These are phyloP conservation scores for Acanthopagrus latus DNA, from an alignment of 2,797 vertebrate genomes.

Conservation along the genomic window DNA sequence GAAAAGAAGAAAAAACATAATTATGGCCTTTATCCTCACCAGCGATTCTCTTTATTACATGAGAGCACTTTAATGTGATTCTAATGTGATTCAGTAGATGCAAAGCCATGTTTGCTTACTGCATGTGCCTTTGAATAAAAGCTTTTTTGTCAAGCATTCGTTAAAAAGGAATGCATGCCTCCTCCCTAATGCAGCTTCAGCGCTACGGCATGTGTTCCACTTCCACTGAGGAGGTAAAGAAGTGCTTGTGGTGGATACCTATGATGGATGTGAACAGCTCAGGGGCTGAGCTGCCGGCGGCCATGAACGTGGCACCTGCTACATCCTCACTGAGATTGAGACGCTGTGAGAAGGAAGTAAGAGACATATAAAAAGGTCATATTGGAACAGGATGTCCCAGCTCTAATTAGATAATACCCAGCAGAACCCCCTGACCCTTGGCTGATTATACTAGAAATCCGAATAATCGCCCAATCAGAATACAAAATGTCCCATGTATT, in stretches of 20 bases:
- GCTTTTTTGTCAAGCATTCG: slow-evolving; percentile 19
- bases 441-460: neutral
- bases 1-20: neutral
- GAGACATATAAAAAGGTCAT: neutral
- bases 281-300: slow-evolving; percentile 94
- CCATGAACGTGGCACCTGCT: slow-evolving; percentile 96
- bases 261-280: slow-evolving; percentile 96
- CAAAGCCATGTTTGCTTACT: slow-evolving; percentile 36
- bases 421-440: neutral
- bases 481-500: neutral
- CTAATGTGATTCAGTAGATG: slow-evolving; percentile 36
- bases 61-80: slow-evolving; percentile 41
- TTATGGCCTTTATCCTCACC: neutral
- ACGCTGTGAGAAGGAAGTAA: slow-evolving; percentile 79
- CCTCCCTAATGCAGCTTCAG: slow-evolving; percentile 14
- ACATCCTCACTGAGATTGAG: slow-evolving; percentile 96
- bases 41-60: slow-evolving; percentile 22
- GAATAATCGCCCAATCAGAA: too few relatives aligned
- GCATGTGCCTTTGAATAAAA: slow-evolving; percentile 20
- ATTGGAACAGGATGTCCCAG: neutral
- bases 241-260: slow-evolving; percentile 81
- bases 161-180: slow-evolving; percentile 14
- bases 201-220: neutral
- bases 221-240: slow-evolving; percentile 1
- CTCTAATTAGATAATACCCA: neutral